Evolutionary conservation across 2,113 vertebrate genomes (phyloP).

Genomic region (Pycnonotus jocosus): DNA sequence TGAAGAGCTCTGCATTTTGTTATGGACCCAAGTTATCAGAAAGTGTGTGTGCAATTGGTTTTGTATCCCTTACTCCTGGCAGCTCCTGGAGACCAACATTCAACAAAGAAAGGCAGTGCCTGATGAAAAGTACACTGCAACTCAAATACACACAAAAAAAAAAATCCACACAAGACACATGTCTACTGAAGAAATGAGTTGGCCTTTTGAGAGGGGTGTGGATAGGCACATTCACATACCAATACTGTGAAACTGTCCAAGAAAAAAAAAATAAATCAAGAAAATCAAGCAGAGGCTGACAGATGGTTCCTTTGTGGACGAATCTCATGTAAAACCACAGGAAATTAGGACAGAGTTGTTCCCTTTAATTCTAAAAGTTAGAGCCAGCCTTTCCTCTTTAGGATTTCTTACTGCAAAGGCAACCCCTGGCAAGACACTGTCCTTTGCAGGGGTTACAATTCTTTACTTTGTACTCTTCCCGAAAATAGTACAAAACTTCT

Average conservation of each 20-base stretch:
- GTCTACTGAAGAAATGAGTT: neutral
- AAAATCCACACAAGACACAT: neutral
- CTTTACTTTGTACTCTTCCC: neutral
- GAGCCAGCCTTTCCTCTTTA: neutral
- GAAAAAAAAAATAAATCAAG: neutral
- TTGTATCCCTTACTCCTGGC: neutral
- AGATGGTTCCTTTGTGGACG: neutral
- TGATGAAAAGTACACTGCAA: neutral
- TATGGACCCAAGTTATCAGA: neutral
- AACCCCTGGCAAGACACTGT: neutral
- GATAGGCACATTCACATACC: neutral
- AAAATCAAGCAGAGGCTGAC: neutral
- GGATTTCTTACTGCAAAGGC: neutral
- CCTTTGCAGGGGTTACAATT: neutral
- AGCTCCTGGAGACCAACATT: neutral
- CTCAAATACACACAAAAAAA: neutral
- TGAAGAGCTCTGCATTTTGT: neutral
- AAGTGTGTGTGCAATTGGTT: neutral
- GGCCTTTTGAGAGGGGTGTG: neutral
- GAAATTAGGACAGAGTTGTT: constrained; percentile 26
- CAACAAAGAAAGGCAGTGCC: neutral
- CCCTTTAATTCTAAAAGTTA: neutral
- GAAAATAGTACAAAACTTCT: neutral
- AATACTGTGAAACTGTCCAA: neutral
- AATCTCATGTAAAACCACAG: constrained; percentile 20